Base-by-base conservation (phyloP, 2,888 invertebrate genomes). In the Neoaliturus tenellus region DNA sequence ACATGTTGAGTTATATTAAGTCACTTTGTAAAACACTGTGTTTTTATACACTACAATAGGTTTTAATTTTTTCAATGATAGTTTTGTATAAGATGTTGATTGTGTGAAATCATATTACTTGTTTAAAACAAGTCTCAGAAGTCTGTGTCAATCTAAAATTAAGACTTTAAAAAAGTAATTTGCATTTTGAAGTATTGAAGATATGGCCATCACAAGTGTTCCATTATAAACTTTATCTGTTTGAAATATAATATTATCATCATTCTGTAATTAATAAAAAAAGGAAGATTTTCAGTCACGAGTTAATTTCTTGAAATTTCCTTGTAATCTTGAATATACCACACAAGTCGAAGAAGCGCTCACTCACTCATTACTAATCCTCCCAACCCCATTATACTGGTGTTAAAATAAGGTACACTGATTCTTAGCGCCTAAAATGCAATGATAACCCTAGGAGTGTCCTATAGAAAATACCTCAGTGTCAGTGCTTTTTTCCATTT, bases 151-250 rank as follows among this genome's bases (percentile, higher is more conserved):
- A 23, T 20, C 20, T 14, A 8, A 23, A 4, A 10, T 51, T 51
- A 51, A 6, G 23, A 51, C 51, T 23, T 23, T 51, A 23, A 2
- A 51, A 51, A 51, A 51, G 0, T 3, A 44, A 48, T 48, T 23
- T 23, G 23, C 51, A 51, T 51, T 51, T 51, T 51, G n/a, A 12
- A 48, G 23, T 51, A 51, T 51, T 17, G 8, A 48, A 17, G 17
- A 10, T 48, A 23, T 51, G 51, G 51, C 51, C 51, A 51, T 51
- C 51, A 51, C 51, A 51, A 51, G 51, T 51, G 51, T 51, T 51
- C 51, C 51, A 23, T 23, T 23, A 12, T 51, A 23, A 51, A 23
- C 51, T 10, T 51, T 51, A 23, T 20, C 51, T 51, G 51, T 51
- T 51, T 51, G 51, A 23, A 48, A 20, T 23, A 23, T 51, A 20